A percentile compares a stretch with the other conserved stretches of the same genome.
phyloP scores from a whole-genome alignment of 2,797 vertebrate genomes.

The Gallinago solitaria region DNA sequence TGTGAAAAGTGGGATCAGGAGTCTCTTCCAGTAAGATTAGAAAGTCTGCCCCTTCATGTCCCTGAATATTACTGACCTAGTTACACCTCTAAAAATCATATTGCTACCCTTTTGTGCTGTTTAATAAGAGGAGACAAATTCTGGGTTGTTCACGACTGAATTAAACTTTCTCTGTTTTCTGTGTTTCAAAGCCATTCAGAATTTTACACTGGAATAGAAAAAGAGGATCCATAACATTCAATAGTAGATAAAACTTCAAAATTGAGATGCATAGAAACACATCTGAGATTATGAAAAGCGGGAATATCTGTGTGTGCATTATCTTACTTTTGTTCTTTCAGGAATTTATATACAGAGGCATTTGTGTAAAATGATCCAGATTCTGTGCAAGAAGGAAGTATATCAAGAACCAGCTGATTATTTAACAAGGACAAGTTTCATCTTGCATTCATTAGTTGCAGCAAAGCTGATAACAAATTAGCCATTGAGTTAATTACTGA shows the following conservation, averaged over 20 bases:
- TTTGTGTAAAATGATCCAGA: not conserved
- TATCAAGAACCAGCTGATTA: not conserved
- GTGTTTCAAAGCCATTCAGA: not conserved
- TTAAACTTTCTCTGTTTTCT: not conserved
- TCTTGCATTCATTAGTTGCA: not conserved
- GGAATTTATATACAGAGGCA: not conserved
- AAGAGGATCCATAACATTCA: not conserved
- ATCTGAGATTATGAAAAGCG: not conserved
- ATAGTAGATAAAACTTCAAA: not conserved
- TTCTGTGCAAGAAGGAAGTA: not conserved
- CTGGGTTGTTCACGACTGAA: not conserved
- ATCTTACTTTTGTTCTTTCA: not conserved
- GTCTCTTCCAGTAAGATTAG: not conserved
- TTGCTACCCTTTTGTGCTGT: not conserved
- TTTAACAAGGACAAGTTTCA: not conserved
- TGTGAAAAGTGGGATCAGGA: not conserved
- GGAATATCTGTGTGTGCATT: not conserved
- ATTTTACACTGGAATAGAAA: not conserved
- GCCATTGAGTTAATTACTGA: conserved; percentile 4
- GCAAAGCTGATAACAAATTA: not conserved
- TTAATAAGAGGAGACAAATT: not conserved
- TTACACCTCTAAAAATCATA: not conserved
- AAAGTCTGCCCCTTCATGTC: not conserved
- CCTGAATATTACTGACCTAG: not conserved
- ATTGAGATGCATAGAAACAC: not conserved